Percentiles rank a stretch among this genome's conserved stretches.
These are phyloP conservation scores for Alexandromys oeconomus DNA, from an alignment of 2,797 vertebrate genomes.

Conservation along the genomic window DNA sequence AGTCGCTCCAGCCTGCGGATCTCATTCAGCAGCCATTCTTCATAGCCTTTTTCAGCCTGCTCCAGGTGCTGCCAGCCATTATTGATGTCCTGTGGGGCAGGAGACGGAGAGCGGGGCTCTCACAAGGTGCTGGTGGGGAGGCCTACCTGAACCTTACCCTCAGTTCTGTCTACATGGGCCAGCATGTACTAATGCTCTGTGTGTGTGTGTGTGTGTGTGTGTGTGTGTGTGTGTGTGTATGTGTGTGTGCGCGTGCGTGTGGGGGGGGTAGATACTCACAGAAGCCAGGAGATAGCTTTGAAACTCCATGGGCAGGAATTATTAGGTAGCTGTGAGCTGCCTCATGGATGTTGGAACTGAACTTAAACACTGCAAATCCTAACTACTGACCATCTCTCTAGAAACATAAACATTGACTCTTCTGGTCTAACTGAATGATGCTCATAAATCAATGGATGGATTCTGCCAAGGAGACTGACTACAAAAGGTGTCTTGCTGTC, in stretches of 20 bases:
- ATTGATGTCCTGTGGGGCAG: conserved; percentile 92
- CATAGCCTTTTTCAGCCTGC: conserved; percentile 96
- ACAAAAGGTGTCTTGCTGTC: background rate
- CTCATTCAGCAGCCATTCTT: conserved; percentile 97
- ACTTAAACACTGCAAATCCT: too few relatives aligned
- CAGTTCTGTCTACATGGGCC: background rate
- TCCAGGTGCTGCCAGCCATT: conserved; percentile 95
- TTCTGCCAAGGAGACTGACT: rapidly evolving
- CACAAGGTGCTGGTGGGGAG: background rate
- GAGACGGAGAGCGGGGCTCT: background rate
- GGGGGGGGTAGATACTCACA: too few relatives aligned
- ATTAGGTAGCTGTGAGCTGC: background rate
- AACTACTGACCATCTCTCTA: background rate
- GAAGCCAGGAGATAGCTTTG: background rate
- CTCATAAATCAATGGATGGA: too few relatives aligned
- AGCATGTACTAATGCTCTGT: background rate
- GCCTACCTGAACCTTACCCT: background rate
- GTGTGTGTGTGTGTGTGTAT: background rate
- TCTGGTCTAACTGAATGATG: background rate
- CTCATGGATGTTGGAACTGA: background rate
- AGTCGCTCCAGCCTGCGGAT: conserved; percentile 95
- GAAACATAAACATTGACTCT: background rate
- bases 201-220: background rate
- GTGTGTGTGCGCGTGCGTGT: too few relatives aligned
- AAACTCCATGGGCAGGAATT: background rate